A percentile compares a stretch with the other conserved stretches of the same genome.
These are phyloP conservation scores for Graphium colonna DNA, from an alignment of 2,888 invertebrate species.

Conservation along the genomic window DNA sequence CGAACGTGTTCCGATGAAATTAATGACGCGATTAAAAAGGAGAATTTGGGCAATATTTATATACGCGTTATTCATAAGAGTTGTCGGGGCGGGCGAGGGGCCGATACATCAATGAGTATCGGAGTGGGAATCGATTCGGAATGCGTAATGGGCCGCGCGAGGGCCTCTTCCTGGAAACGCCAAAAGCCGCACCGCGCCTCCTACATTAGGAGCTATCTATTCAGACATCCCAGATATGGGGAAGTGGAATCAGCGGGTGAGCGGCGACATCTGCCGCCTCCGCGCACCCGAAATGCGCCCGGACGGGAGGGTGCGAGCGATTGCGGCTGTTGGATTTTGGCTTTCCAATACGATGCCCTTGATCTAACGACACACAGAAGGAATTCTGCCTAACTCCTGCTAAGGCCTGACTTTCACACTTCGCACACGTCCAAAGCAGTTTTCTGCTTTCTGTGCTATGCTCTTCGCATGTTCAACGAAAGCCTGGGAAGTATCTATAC, in stretches of 20 bases:
- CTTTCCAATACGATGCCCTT: slow-evolving; percentile 2
- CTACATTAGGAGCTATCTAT: slow-evolving; percentile 61
- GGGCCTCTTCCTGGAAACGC: slow-evolving; percentile 36
- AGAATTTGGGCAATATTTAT: slow-evolving; percentile 30
- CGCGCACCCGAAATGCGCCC: neutral
- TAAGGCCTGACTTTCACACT: too few relatives aligned
- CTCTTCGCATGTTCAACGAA: too few relatives aligned
- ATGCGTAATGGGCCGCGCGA: slow-evolving; percentile 28
- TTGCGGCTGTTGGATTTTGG: neutral
- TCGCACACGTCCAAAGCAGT: too few relatives aligned
- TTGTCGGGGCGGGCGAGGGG: slow-evolving; percentile 15
- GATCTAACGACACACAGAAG: too few relatives aligned
- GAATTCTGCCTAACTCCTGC: too few relatives aligned
- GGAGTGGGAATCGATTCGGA: slow-evolving; percentile 30
- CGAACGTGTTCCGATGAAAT: slow-evolving; percentile 28
- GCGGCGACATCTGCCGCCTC: slow-evolving; percentile 6
- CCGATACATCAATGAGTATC: slow-evolving; percentile 27
- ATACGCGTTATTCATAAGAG: slow-evolving; percentile 29
- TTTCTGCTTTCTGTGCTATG: too few relatives aligned
- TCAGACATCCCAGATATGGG: slow-evolving; percentile 57
- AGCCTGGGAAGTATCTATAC: too few relatives aligned
- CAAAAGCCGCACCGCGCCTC: slow-evolving; percentile 34
- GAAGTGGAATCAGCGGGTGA: slow-evolving; percentile 37
- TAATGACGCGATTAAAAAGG: slow-evolving; percentile 30
- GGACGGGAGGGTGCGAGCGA: neutral